These are phyloP conservation scores for Trichogramma pretiosum DNA, from an alignment of 1,140 invertebrate genomes.

Conservation along the genomic window DNA sequence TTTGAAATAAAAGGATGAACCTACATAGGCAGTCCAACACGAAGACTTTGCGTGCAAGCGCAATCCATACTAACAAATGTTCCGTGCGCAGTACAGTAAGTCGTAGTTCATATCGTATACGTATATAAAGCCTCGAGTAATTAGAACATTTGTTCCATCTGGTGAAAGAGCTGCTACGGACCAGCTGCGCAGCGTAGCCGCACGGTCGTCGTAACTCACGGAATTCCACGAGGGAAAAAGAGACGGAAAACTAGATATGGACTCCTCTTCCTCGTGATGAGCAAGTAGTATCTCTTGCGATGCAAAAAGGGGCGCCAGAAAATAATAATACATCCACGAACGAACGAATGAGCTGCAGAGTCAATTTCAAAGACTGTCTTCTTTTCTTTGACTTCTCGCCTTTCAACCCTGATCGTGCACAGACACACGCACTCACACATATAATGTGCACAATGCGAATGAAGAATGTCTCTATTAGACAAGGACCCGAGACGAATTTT, in stretches of 20 bases:
- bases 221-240: not conserved
- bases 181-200: slow-evolving; percentile 9
- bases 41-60: not conserved
- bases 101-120: not conserved
- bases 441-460: slow-evolving; percentile 32
- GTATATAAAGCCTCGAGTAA: slow-evolving; percentile 20
- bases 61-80: too few relatives aligned
- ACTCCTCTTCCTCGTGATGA: slow-evolving; percentile 13
- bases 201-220: not conserved
- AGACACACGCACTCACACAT: too few relatives aligned
- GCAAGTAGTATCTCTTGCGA: slow-evolving; percentile 16
- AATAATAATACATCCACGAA: too few relatives aligned
- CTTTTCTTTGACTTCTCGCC: too few relatives aligned
- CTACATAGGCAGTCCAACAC: not conserved
- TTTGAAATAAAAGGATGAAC: slow-evolving; percentile 15
- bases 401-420: too few relatives aligned
- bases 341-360: not conserved
- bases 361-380: too few relatives aligned
- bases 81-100: not conserved
- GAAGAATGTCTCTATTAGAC: slow-evolving; percentile 45
- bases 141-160: slow-evolving; percentile 25
- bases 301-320: slow-evolving; percentile 19
- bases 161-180: slow-evolving; percentile 9
- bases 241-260: slow-evolving; percentile 9
- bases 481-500: slow-evolving; percentile 31